phyloP scores from a whole-genome alignment of 2,113 vertebrate species.

The Sarotherodon lohbergeri region DNA sequence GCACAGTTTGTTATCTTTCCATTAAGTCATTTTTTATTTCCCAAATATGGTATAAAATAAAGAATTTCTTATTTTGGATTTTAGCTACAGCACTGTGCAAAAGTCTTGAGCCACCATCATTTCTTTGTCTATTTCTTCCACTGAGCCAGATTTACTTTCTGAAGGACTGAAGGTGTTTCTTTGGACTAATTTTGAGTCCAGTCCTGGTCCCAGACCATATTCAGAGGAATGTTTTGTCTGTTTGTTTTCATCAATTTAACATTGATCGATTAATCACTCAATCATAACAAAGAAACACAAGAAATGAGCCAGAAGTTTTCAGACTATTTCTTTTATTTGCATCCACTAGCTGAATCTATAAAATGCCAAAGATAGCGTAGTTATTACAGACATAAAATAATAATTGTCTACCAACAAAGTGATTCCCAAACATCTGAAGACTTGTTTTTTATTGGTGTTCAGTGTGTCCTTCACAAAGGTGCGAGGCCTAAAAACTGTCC shows the following conservation, averaged over 20 bases:
- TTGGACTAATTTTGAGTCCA: background rate
- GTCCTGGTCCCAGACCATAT: background rate
- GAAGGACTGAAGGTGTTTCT: background rate
- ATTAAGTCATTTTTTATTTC: background rate
- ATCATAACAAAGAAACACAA: background rate
- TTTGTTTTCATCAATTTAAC: background rate
- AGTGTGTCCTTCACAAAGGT: background rate
- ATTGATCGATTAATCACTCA: background rate
- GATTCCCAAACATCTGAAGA: too few species aligned
- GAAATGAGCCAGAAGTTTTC: background rate
- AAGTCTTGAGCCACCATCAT: background rate
- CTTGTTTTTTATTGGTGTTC: fast-evolving
- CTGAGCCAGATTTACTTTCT: background rate
- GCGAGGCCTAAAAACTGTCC: fast-evolving
- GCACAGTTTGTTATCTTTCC: background rate
- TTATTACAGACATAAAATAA: too few species aligned
- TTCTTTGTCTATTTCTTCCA: background rate
- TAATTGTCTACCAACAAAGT: too few species aligned
- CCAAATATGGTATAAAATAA: fast-evolving
- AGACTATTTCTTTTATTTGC: background rate
- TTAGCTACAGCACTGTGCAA: background rate
- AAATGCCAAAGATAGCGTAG: background rate
- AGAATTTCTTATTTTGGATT: background rate
- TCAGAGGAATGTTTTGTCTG: too few species aligned
- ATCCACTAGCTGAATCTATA: background rate